Evolutionary conservation across 2,797 vertebrate species (phyloP).

Genomic region (Oryzias dopingdopingensis): DNA sequence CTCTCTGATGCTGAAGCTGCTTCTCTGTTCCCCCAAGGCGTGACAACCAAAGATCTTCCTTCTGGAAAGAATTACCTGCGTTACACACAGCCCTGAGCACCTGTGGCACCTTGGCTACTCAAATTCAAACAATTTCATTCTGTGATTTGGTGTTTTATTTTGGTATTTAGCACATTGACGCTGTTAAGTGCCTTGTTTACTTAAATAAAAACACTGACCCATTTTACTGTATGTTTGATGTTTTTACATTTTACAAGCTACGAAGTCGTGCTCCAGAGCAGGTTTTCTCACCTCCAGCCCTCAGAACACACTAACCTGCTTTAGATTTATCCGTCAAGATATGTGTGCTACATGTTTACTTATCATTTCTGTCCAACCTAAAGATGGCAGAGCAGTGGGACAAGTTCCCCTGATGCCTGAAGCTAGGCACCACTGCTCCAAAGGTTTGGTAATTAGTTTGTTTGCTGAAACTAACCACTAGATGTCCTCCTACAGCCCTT

Average conservation of each 20-base stretch:
- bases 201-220: slow-evolving; percentile 46
- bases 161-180: background rate
- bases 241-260: background rate
- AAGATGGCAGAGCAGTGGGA: too few relatives aligned
- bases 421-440: background rate
- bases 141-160: background rate
- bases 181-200: slow-evolving; percentile 52
- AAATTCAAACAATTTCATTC: slow-evolving; percentile 1
- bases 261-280: background rate
- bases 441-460: background rate
- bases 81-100: slow-evolving; percentile 82
- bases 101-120: background rate
- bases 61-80: slow-evolving; percentile 95
- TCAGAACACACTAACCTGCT: too few relatives aligned
- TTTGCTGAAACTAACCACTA: slow-evolving; percentile 23
- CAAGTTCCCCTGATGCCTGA: too few relatives aligned
- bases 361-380: too few relatives aligned
- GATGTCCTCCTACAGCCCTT: slow-evolving; percentile 26
- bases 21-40: slow-evolving; percentile 85
- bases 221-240: background rate
- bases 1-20: slow-evolving; percentile 87
- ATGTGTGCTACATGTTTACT: too few relatives aligned
- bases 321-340: too few relatives aligned
- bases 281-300: too few relatives aligned
- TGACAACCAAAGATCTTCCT: slow-evolving; percentile 88